Conservation (phyloP, 2,888 invertebrate species). For the Pollenia amentaria region DNA sequence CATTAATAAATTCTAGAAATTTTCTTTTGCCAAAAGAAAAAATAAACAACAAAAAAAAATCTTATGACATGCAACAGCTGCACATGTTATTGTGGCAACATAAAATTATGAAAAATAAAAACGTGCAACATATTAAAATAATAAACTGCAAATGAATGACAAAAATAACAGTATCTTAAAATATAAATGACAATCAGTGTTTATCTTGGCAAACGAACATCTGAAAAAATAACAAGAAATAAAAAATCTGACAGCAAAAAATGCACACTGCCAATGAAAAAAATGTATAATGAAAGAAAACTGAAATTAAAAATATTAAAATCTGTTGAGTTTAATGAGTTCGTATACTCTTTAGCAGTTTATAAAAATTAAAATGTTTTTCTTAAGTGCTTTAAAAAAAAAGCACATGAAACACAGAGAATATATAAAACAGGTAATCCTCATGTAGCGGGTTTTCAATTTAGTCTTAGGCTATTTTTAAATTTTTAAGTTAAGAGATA, state of each 20-base stretch:
- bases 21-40: neutral
- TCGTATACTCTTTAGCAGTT: constrained; percentile 64
- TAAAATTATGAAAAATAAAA: constrained; percentile 38
- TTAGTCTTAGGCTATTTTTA: neutral
- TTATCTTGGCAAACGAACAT: constrained; percentile 65
- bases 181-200: constrained; percentile 65
- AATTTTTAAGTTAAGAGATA: neutral
- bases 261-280: constrained; percentile 19
- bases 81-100: constrained; percentile 45
- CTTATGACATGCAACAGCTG: constrained; percentile 71
- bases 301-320: constrained; percentile 51
- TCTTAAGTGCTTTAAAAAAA: constrained; percentile 37
- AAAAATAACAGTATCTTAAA: constrained; percentile 63
- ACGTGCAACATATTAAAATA: constrained; percentile 62
- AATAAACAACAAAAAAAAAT: constrained; percentile 12
- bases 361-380: constrained; percentile 60
- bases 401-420: constrained; percentile 17
- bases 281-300: constrained; percentile 31
- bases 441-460: neutral
- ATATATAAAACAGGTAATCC: constrained; percentile 7
- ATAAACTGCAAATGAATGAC: constrained; percentile 69
- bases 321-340: constrained; percentile 65
- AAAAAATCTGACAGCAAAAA: constrained; percentile 30
- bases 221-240: constrained; percentile 53
- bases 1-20: constrained; percentile 44